Evolutionary conservation across 35 echinoderm and acorn worm species (phyloP), one percentile per base, ranked within the genome.

Genomic region (Stichopus chloronotus): DNA sequence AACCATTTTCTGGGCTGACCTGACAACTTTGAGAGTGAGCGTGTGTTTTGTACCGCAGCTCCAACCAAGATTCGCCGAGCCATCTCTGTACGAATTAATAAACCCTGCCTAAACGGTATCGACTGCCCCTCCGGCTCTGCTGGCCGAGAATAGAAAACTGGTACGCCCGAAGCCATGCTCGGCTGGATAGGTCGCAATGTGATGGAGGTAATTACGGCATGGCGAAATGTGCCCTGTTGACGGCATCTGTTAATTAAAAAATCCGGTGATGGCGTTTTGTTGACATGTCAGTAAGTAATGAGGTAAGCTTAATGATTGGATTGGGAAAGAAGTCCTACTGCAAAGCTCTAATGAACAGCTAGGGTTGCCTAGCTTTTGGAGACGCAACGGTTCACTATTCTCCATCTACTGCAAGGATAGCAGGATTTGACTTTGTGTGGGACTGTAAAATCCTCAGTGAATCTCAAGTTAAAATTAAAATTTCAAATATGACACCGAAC

Each of bases 201-300:
- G 69, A 19, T 14, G 11, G 69, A 74, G 69, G 19, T 74, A 74
- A 74, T 74, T 74, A 74, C 69, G 22, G 22, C 69, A 74, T 74
- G 19, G 14, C 12, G 6, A 14, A 74, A n/a, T 74, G 19, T 74
- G 69, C 17, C 22, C 12, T 74, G 17, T 74, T 74, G 69, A 74
- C 69, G 22, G 69, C 69, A 74, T 74, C 69, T 74, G 69, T 16
- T 74, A 14, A n/a, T 74, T 74, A 74, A 74, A 43, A 43, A 74
- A 74, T 74, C 69, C 5, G 69, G 69, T 20, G 69, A 74, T 20
- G 22, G 22, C 69, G 17, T 74, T 43, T 74, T 74, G 69, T 74
- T 74, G 19, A 74, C 17, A 74, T 74, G 20, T 74, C 69, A 74
- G 69, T 74, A 74, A 21, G 69, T 74, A 74, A 74, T 74, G 69